These are phyloP conservation scores for Nemopilema nomurai DNA, from an alignment of 30 jellyfish, hydroid and myxozoan species.

Conservation along the genomic window DNA sequence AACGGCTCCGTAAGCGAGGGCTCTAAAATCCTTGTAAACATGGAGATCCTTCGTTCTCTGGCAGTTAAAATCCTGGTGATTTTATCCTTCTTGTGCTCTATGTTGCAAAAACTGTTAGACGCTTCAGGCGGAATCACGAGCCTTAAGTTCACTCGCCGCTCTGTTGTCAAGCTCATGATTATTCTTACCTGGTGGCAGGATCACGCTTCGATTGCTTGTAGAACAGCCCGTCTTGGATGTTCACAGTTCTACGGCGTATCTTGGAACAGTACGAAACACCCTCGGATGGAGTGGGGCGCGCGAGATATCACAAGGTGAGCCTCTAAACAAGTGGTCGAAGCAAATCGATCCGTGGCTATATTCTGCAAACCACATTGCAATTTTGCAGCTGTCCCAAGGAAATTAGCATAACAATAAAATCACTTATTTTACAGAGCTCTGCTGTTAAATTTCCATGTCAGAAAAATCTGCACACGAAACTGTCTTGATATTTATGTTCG, in stretches of 20 bases:
- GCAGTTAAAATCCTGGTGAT: constrained; percentile 37
- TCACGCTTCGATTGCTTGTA: background rate
- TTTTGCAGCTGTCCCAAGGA: constrained; percentile 37
- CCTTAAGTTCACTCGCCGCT: constrained; percentile 46
- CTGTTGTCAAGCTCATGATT: constrained; percentile 32
- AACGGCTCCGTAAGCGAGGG: constrained; percentile 68
- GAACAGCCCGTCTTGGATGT: background rate
- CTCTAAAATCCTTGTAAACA: constrained; percentile 59
- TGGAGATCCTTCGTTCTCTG: constrained; percentile 45
- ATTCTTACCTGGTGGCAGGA: background rate
- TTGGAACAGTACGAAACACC: background rate
- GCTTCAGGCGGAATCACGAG: constrained; percentile 73
- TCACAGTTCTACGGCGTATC: too few species aligned
- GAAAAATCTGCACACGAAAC: background rate
- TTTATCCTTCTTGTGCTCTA: background rate
- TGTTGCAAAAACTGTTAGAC: constrained; percentile 22
- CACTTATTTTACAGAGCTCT: background rate
- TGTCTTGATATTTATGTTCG: background rate
- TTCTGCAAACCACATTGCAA: constrained; percentile 31
- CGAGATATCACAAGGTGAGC: background rate
- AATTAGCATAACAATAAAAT: constrained; percentile 38
- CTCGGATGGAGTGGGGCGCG: background rate
- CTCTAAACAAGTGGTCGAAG: constrained; percentile 14
- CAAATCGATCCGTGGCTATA: constrained; percentile 9
- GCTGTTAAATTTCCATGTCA: background rate